These are phyloP conservation scores for Anisognathus igniventris DNA, from an alignment of 2,797 vertebrate species.

Conservation along the genomic window DNA sequence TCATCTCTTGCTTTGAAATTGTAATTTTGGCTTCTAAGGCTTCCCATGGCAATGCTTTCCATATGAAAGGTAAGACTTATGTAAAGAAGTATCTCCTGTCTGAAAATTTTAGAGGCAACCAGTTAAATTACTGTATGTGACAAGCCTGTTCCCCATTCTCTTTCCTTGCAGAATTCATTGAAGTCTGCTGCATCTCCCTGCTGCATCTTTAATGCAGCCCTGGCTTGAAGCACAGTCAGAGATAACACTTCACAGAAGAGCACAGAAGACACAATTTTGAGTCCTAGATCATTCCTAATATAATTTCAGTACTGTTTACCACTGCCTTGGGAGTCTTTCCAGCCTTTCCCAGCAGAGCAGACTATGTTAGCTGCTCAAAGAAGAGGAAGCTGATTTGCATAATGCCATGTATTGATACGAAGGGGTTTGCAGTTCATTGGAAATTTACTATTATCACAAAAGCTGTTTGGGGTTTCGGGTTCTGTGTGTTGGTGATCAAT, in stretches of 20 bases:
- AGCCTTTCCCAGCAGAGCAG: neutral
- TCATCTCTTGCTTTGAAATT: neutral
- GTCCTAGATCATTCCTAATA: neutral
- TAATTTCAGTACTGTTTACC: constrained; percentile 19
- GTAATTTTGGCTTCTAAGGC: neutral
- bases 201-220: constrained; percentile 29
- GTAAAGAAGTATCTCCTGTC: neutral
- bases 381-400: constrained; percentile 6
- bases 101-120: neutral
- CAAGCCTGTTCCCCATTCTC: neutral
- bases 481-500: neutral
- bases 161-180: neutral
- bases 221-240: neutral
- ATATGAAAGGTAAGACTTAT: neutral
- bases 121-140: neutral
- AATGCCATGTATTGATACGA: neutral
- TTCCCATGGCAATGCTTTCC: neutral
- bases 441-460: neutral
- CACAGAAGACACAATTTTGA: constrained; percentile 5
- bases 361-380: neutral
- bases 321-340: constrained; percentile 16
- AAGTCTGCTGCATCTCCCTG: constrained; percentile 6
- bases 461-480: neutral
- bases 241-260: constrained; percentile 24
- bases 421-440: neutral